Evolutionary conservation across 2,113 vertebrate species (phyloP), one percentile per base, ranked within the genome.

Genomic region (Lates calcarifer): DNA sequence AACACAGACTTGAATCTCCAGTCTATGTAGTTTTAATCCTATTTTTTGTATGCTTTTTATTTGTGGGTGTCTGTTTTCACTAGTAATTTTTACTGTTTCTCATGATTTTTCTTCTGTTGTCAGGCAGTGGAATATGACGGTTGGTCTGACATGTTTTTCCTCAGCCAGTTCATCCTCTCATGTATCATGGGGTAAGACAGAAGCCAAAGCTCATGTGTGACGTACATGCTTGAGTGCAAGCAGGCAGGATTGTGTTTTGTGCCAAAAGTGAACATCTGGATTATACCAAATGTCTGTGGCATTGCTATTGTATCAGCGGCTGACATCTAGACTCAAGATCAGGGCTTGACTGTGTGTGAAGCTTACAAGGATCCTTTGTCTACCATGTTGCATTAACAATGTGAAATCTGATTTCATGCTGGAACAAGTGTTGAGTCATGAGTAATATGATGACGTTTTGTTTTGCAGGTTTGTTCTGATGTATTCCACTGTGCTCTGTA

Each of bases 401-500:
- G 41, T 53, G 55, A 83, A 63, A 74, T 76, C 26, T 22, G n/a
- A 58, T 17, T 80, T 74, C 9, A 14, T 29, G 55, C 39, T 58
- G 2, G 5, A 49, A 53, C 51, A 61, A 18, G 29, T 4, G 0
- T 28, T 13, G 39, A 28, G 14, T 49, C 12, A 6, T 45, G 9
- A 12, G 5, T 43, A 33, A 57, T 28, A 17, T 24, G 41, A 65
- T 56, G 3, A 17, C 15, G 0, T 60, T 3, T 24, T 29, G 77
- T 65, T 70, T 55, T 57, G 0, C 39, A 99, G 98, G 90, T 99
- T 99, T 81, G 92, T 99, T 76, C 75, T 99, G 79, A 99, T 99
- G 98, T 99, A 98, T 64, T 97, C 98, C 69, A 99, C 96, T 0
- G 96, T 99, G n/a, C 95, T 99, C 5, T 99, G 98, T 83, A 99